Conservation (phyloP, 2,888 invertebrate species). For the Netelia melanura region DNA sequence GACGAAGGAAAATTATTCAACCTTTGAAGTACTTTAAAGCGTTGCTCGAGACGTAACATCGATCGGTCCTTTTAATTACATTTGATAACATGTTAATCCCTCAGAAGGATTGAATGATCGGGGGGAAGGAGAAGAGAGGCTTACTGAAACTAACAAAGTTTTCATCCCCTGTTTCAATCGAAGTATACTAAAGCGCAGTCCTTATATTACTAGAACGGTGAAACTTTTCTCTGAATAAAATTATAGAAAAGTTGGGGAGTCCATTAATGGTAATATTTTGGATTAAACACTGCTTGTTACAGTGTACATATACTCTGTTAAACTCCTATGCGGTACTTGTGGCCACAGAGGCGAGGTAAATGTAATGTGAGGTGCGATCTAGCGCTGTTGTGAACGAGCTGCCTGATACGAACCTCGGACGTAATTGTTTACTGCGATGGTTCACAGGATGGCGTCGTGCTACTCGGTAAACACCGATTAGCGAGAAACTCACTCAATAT, state of each 20-base stretch:
- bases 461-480: slow-evolving; percentile 75
- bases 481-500: slow-evolving; percentile 77
- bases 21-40: no score
- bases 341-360: neutral
- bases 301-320: neutral
- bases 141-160: no score
- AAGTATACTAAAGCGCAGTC: no score
- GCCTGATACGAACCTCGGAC: slow-evolving; percentile 44
- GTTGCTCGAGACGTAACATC: no score
- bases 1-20: no score
- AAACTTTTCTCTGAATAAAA: neutral
- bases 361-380: slow-evolving; percentile 22
- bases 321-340: no score
- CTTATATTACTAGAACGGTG: neutral
- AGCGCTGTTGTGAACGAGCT: slow-evolving; percentile 19
- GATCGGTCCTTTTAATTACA: no score
- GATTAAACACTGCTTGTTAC: neutral
- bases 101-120: no score
- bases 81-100: no score
- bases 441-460: slow-evolving; percentile 43
- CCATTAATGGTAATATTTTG: neutral
- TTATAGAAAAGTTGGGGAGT: slow-evolving; percentile 4
- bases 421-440: slow-evolving; percentile 62
- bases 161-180: no score
- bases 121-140: no score